These are phyloP conservation scores for Mesorhabditis spiculigera DNA, from an alignment of 2,888 invertebrate genomes.

Conservation along the genomic window DNA sequence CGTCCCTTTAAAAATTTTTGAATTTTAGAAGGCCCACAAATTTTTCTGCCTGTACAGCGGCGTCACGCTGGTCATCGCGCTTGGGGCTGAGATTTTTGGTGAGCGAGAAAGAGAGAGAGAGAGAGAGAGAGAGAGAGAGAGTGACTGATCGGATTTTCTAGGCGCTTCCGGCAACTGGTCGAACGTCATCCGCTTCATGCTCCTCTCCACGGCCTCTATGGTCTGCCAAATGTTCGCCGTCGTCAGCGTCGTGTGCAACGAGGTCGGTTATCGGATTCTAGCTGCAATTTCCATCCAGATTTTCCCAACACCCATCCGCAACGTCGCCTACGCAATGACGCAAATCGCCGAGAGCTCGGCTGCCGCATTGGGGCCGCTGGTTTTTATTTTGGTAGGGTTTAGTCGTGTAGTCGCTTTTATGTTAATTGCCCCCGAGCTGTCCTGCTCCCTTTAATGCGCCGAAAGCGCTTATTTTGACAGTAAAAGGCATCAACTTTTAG, in stretches of 20 bases:
- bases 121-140: too few species aligned
- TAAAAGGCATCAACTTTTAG: too few species aligned
- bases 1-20: background rate
- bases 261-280: background rate
- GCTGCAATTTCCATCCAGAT: background rate
- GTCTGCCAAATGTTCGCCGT: background rate
- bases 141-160: background rate
- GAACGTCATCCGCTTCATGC: background rate
- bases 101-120: background rate
- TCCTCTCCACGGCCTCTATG: background rate
- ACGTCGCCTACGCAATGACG: background rate
- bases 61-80: background rate
- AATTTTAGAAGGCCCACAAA: background rate
- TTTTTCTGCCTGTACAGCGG: background rate
- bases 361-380: background rate
- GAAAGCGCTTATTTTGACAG: too few species aligned
- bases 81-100: background rate
- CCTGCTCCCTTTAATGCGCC: too few species aligned
- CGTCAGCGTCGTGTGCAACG: background rate
- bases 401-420: too few species aligned
- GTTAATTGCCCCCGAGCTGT: too few species aligned
- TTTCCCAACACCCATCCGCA: constrained; percentile 3
- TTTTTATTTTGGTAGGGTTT: background rate
- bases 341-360: background rate
- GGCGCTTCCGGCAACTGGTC: background rate